Conservation (phyloP, 2,888 invertebrate genomes). For the Temnothorax unifasciatus region DNA sequence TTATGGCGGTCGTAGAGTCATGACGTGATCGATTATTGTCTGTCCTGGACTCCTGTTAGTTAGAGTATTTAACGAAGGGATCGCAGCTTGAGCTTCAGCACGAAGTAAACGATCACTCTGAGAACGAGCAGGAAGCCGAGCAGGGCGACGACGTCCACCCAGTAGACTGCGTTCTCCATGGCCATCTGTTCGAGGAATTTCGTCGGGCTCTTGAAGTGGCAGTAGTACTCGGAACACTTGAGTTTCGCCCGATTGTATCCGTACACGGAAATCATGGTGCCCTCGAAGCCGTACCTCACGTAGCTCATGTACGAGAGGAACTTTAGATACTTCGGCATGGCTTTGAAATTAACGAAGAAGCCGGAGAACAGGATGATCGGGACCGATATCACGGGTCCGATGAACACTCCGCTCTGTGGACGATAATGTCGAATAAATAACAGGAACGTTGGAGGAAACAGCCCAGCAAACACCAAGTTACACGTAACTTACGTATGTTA, state of each 20-base stretch:
- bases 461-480: too few species aligned
- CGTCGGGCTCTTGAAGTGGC: slow-evolving; percentile 93
- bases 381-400: slow-evolving; percentile 96
- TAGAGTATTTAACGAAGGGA: slow-evolving; percentile 81
- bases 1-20: slow-evolving; percentile 4
- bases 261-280: slow-evolving; percentile 96
- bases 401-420: slow-evolving; percentile 88
- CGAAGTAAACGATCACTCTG: slow-evolving; percentile 93
- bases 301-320: slow-evolving; percentile 97
- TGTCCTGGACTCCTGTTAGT: slow-evolving; percentile 50
- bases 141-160: slow-evolving; percentile 95
- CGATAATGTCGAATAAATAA: slow-evolving; percentile 13
- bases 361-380: slow-evolving; percentile 97
- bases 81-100: slow-evolving; percentile 93
- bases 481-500: too few species aligned
- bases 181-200: slow-evolving; percentile 95
- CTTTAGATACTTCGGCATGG: slow-evolving; percentile 95
- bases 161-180: slow-evolving; percentile 92
- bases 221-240: slow-evolving; percentile 93
- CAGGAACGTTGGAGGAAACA: background rate
- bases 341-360: slow-evolving; percentile 97
- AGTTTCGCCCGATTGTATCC: slow-evolving; percentile 94
- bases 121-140: slow-evolving; percentile 93
- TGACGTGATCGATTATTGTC: slow-evolving; percentile 60
- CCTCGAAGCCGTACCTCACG: slow-evolving; percentile 97